Percentiles rank a stretch among this genome's conserved stretches.
Evolutionary conservation across 1,140 invertebrate species (phyloP).

Genomic region (Coenobita brevimanus): DNA sequence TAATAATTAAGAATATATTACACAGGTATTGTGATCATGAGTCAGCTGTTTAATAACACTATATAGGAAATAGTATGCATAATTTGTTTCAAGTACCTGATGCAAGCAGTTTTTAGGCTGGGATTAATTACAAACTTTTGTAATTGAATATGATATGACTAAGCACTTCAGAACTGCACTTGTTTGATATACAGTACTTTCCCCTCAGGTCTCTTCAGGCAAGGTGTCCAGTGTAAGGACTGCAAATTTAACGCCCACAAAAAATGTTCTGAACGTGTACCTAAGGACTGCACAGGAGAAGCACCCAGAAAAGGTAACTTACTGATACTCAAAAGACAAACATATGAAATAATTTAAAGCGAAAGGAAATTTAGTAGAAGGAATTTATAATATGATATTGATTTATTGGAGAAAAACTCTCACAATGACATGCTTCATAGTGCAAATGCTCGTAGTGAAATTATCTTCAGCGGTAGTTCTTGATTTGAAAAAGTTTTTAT

Average conservation of each 20-base stretch:
- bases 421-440: too few relatives aligned
- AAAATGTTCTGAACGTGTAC: slow-evolving; percentile 95
- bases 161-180: too few relatives aligned
- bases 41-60: too few relatives aligned
- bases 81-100: too few relatives aligned
- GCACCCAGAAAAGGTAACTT: slow-evolving; percentile 62
- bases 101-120: too few relatives aligned
- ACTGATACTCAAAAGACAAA: not conserved
- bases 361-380: not conserved
- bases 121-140: too few relatives aligned
- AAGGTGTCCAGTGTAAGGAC: slow-evolving; percentile 96
- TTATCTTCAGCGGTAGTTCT: not conserved
- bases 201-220: slow-evolving; percentile 48
- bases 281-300: slow-evolving; percentile 96
- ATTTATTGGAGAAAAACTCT: not conserved
- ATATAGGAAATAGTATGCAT: too few relatives aligned
- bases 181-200: too few relatives aligned
- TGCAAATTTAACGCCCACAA: slow-evolving; percentile 99
- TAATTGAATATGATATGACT: too few relatives aligned
- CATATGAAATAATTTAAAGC: not conserved
- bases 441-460: too few relatives aligned
- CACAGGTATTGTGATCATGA: too few relatives aligned
- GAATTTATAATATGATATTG: not conserved
- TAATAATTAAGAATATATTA: too few relatives aligned
- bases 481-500: not conserved